Evolutionary conservation across 2,888 invertebrate genomes (phyloP), one percentile per base, ranked within the genome.

Genomic region (Hydrotaea diabolus): DNA sequence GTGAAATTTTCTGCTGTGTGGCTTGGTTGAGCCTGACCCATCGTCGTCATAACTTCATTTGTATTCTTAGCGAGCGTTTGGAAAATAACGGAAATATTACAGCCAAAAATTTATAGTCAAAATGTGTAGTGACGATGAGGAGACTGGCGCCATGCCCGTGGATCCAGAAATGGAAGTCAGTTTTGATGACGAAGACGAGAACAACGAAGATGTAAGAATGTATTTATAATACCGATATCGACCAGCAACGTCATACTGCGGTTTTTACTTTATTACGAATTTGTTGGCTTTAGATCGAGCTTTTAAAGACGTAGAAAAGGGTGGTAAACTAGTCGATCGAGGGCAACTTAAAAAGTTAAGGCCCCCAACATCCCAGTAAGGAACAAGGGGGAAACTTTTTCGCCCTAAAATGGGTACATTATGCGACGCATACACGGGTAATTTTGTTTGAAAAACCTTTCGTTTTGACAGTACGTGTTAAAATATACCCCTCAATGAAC

Each of bases 1-100:
- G 59, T 77, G 69, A 71, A 76, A 80, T 53, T 49, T 17, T 36
- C 23, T 53, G 43, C 43, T 19, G 21, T 39, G 11, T 66, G 66
- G 2, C 9, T n/a, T 9, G 36, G 1, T 17, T 0, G 7, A 7
- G 43, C 39, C 4, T 39, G 39, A 39, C 21, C 15, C 69, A 15
- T 66, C 43, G 23, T 69, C 23, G 19, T 39, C 43, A 66, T 69
- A 85, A 75, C 19, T 73, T 81, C 23, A 81, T 81, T 85, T 76
- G 7, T 73, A 85, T 85, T 85, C 81, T 39, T n/a, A 17, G n/a
- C 26, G 13, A n/a, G 72, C 57, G 19, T 19, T 15, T 43, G 23
- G 19, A 43, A 62, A 36, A 7, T 74, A 77, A 77, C 69, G 66
- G 83, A 23, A 31, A 55, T 31, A 73, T 49, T 5, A 49, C 15